Base-by-base conservation (phyloP, 2,888 invertebrate species). In the Phoronis australis region DNA sequence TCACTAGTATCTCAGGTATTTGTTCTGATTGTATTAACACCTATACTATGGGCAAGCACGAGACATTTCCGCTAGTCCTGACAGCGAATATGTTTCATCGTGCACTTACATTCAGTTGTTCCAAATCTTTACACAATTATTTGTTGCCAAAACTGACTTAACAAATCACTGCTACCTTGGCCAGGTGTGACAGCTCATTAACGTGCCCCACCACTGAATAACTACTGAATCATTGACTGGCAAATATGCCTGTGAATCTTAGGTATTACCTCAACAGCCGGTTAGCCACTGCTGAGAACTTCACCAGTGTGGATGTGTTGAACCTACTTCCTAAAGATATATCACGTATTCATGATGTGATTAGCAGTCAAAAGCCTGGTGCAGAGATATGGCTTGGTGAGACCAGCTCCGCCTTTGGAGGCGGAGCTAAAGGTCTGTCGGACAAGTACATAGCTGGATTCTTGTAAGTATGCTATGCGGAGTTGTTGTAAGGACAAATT, bases 341-440 rank as follows among this genome's bases (percentile, higher is more conserved):
- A 31, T 15, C 4, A 1, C 5, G n/a, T 20, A 26, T 85, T 71
- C 79, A 80, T 53, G 69, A 75, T 51, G 79, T 82, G 12, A 49
- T 62, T 3, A 39, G 43, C 4, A 71, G 75, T 22, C 78, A 79
- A 39, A 74, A 70, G 35, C 70, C 78, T 50, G 77, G 66, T 47
- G 68, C 82, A 56, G 80, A 82, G 12, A 82, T 85, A 20, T 52
- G 51, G 54, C 23, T 48, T 81, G 83, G 82, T 43, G 88, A 88
- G 77, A 87, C 87, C 0, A 83, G 86, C 49, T 83, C 84, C 45
- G 84, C 87, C 3, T 87, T 83, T 75, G 87, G 87, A 24, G 85
- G 87, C 15, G 87, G 87, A 6, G 85, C 86, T 5, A 81, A 83
- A 0, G 81, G 82, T 1, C 72, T 87, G 2, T 87, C 87, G 0